Percentiles rank a stretch among this genome's conserved stretches.
phyloP scores from a whole-genome alignment of 1,140 invertebrate genomes.

The Cyrtorhinus lividipennis region DNA sequence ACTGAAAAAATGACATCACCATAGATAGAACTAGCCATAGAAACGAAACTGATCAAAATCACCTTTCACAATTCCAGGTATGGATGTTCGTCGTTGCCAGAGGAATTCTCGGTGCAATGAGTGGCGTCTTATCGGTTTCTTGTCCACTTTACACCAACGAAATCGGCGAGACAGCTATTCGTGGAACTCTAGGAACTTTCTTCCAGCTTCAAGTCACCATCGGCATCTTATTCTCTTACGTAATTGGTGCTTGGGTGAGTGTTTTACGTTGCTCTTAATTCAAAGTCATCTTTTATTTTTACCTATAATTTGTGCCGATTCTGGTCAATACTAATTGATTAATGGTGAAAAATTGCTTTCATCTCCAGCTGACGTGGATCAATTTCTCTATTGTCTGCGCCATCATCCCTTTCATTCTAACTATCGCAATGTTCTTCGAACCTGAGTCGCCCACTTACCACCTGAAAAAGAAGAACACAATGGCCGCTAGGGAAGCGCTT shows the following conservation, averaged over 20 bases:
- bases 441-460: conserved; percentile 73
- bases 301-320: neutral
- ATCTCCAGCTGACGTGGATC: neutral
- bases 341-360: neutral
- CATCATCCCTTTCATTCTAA: conserved; percentile 46
- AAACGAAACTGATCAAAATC: too few species aligned
- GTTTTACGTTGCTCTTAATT: conserved; percentile 5
- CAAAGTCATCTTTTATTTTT: neutral
- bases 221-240: conserved; percentile 63
- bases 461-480: conserved; percentile 35
- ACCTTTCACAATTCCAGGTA: too few species aligned
- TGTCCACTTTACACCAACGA: conserved; percentile 70
- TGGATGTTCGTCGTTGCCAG: conserved; percentile 43
- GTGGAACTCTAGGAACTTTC: conserved; percentile 65
- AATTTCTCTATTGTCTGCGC: conserved; percentile 53
- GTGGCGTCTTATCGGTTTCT: conserved; percentile 58
- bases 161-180: conserved; percentile 58
- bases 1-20: too few species aligned
- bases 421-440: conserved; percentile 51
- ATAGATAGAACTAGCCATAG: too few species aligned
- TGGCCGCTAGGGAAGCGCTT: conserved; percentile 41
- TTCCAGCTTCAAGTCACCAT: conserved; percentile 69
- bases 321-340: too few species aligned
- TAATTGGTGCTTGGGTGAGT: conserved; percentile 40
- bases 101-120: conserved; percentile 54